Evolutionary conservation across 2,113 vertebrate genomes (phyloP).

Genomic region (Felis chaus): DNA sequence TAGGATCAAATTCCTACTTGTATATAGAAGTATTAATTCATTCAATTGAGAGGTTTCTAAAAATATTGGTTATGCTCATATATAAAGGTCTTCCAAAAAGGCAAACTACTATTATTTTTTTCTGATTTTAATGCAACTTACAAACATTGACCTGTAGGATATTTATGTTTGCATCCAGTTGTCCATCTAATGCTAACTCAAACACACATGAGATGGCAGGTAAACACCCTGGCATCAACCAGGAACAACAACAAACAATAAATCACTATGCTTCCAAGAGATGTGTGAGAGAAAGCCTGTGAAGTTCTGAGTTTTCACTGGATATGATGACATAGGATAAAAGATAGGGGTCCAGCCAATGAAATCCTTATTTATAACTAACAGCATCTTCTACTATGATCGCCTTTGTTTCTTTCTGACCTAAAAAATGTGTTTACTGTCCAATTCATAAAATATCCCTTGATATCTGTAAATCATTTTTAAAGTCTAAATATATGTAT

Average conservation of each 20-base stretch:
- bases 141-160: constrained; percentile 27
- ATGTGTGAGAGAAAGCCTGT: not conserved
- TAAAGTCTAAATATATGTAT: not conserved
- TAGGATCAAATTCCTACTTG: not conserved
- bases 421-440: not conserved
- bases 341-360: not conserved
- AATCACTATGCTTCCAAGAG: not conserved
- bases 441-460: not conserved
- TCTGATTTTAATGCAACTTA: not conserved
- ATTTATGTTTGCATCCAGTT: not conserved
- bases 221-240: not conserved
- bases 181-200: constrained; percentile 24
- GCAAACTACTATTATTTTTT: not conserved
- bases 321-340: not conserved
- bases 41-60: constrained; percentile 15
- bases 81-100: not conserved
- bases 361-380: not conserved
- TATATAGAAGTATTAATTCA: constrained; percentile 7
- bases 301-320: too few species aligned
- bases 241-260: not conserved
- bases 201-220: not conserved
- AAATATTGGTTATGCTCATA: not conserved
- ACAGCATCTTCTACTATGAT: not conserved
- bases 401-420: constrained; percentile 24
- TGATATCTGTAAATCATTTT: not conserved